Base-by-base conservation (phyloP, 1,140 invertebrate species). In the Popillia japonica region DNA sequence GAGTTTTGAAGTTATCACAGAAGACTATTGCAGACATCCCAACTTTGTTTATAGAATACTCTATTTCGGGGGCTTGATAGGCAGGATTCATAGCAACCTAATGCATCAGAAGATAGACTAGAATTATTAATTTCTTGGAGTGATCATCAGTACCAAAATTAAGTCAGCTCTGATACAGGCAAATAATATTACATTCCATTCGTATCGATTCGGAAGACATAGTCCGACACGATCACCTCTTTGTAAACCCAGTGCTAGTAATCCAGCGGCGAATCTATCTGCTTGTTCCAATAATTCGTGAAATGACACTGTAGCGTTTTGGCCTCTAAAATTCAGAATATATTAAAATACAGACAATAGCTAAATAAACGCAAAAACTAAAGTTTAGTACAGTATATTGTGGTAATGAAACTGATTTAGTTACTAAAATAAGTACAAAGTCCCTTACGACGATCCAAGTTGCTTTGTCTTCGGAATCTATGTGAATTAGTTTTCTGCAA, bases 1-100 rank as follows among this genome's bases (percentile, higher is more conserved):
- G 92, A 0, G 85, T 90, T 82, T 91, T 93, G 78, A 92, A 92
- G 4, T 83, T 86, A 22, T 92, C 91, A 0, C 92, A 90, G 0
- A 92, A 89, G 4, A 98, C 84, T 0, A 98, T 84, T 0, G 92
- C 92, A 83, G 93, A 96, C 0, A 93, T 87, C 10, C 89, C 88
- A 11, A 95, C 94, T 87, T 96, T 96, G 8, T 94, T 91, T 3
- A 99, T 83, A 68, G 93, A 93, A 84, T 94, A 97, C 75, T 92
- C 89, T 0, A 98, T 78, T 85, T 99, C 97, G 11, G 87, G 83
- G 9, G 90, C 88, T 84, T 94, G 91, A 83, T 95, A 98, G 0
- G 90, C 89, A 0, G 96, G 96, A 87, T 99, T 99, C 7, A 98
- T 90, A 68, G 93, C 92, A 7, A 96, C 93, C 92, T 94, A 79